Evolutionary conservation across 2,797 vertebrate species (phyloP), one percentile per base, ranked within the genome.

Genomic region (Xiphophorus birchmanni): DNA sequence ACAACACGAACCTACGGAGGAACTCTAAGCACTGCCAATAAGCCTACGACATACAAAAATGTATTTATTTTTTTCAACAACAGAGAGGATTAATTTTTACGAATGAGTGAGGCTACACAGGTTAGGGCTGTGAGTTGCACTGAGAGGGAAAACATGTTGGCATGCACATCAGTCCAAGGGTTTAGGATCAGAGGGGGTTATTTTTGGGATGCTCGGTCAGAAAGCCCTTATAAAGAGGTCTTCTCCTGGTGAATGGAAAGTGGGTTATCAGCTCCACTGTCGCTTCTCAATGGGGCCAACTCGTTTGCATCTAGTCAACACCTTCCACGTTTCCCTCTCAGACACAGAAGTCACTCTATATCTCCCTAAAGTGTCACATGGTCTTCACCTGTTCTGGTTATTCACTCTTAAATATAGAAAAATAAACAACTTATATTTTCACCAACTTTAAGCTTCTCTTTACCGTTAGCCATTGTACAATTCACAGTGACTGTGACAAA

Each of bases 271-370:
- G 89, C 86, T 69, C 32, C 78, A 79, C 87, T 92, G 90, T 86
- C 75, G 84, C 86, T 93, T 77, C 89, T 93, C 26, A 56, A 86
- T 87, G 91, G 90, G 91, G 86, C 89, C 75, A 32, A 91, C 91
- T 95, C 84, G 84, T 95, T 95, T 93, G 91, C 92, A 89, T 95
- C 91, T 93, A 94, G 89, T 95, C 94, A 93, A 93, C 94, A 95
- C 94, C 93, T 94, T 88, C 90, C 76, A 21, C 78, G 42, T 37
- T 23, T 56, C 79, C 52, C 75, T 87, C 80, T 86, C 82, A 90
- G 87, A 87, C 82, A 86, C 75, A 32, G 48, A 86, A 74, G 81
- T 65, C 71, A 87, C 80, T 84, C 82, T 17, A 18, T 11, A 42
- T 83, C 86, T 92, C 79, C 79, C 82, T 86, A 72, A 87, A 82